These are phyloP conservation scores for Morpho deidamia DNA, from an alignment of 2,888 invertebrate species.

Conservation along the genomic window DNA sequence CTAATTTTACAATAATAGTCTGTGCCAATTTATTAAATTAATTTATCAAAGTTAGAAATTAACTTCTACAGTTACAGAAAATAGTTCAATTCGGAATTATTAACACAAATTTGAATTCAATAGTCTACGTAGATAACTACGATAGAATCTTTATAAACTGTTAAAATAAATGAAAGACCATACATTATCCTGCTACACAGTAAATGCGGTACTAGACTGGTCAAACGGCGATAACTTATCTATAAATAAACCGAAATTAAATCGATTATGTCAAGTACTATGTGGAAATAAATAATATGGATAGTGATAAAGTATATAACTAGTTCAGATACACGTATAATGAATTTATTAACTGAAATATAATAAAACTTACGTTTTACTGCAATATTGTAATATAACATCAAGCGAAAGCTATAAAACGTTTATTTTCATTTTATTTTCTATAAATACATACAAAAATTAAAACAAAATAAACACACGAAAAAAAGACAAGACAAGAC, in stretches of 20 bases:
- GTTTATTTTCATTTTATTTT: constrained; percentile 23
- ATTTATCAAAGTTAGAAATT: too few species aligned
- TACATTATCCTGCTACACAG: too few species aligned
- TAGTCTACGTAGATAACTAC: too few species aligned
- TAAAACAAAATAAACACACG: constrained; percentile 22
- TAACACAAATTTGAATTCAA: too few species aligned
- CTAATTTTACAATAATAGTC: too few species aligned
- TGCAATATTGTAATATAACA: constrained; percentile 20
- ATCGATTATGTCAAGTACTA: constrained; percentile 5
- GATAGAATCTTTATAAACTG: too few species aligned
- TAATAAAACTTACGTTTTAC: constrained; percentile 28
- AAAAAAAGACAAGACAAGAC: constrained; percentile 20
- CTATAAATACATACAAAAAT: constrained; percentile 18
- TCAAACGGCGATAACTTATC: constrained; percentile 12
- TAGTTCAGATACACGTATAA: too few species aligned
- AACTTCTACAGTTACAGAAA: too few species aligned
- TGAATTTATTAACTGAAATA: background rate
- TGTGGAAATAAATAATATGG: background rate
- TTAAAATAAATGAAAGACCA: too few species aligned
- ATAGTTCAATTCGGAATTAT: too few species aligned
- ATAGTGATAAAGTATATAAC: too few species aligned
- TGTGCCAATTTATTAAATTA: too few species aligned
- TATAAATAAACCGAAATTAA: constrained; percentile 9
- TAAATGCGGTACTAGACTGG: background rate
- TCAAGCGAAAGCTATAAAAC: constrained; percentile 18